Base-by-base conservation (phyloP, 2,113 vertebrate genomes). In the Bucco capensis region DNA sequence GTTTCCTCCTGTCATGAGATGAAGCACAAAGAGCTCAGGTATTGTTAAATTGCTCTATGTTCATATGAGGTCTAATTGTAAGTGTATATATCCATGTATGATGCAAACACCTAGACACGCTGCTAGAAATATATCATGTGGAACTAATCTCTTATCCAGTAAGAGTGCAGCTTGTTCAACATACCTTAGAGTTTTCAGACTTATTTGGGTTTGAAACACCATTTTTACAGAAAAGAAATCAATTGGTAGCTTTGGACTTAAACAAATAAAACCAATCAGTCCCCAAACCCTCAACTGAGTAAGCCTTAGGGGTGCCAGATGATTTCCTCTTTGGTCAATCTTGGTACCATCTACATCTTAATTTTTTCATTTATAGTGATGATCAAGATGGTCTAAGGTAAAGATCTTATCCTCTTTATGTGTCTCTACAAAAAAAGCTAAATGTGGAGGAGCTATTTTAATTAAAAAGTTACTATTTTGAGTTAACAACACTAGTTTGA, bases 1-100 rank as follows among this genome's bases (percentile, higher is more conserved):
- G 27, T 58, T 28, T 42, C 40, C 25, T 64, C 17, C 7, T 2
- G 0, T 17, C 3, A 4, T 3, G 14, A 8, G 9, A 40, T 13
- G 25, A 40, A 84, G 13, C 35, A 46, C 0, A 1, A 51, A 33
- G 8, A 37, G 19, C 40, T 58, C 54, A 56, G 50, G 54, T 76
- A 9, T 19, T 54, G 58, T 42, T 35, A 12, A 62, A 53, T 62
- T 50, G 9, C 8, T 40, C 12, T 24, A 5, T 33, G 18, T 50
- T 77, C 9, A 10, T 5, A 5, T 33, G n/a, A 44, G 23, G 10
- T 70, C 9, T 83, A 8, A 22, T 30, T 54, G 10, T 49, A 46
- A 57, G 42, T 30, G 21, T 51, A 0, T 46, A 3, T 56, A 18
- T 42, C 15, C 25, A 4, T 8, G 8, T 17, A 4, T 30, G 19